These are phyloP conservation scores for Physeter macrocephalus DNA, from an alignment of 2,113 vertebrate species.

Conservation along the genomic window DNA sequence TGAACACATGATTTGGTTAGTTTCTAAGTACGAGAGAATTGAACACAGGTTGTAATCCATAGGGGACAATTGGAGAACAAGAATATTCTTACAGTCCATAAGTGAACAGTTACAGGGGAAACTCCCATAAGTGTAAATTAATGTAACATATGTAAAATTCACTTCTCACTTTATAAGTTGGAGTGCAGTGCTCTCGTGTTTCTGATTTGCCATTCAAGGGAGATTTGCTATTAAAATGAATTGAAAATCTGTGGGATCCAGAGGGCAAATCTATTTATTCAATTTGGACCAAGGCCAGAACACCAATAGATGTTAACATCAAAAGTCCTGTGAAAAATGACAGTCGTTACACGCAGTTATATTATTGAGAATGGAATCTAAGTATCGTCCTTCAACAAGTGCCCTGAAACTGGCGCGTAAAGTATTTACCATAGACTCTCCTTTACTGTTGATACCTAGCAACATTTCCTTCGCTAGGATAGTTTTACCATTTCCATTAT, in stretches of 20 bases:
- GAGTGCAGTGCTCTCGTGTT: constrained; percentile 24
- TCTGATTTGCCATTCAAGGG: constrained; percentile 31
- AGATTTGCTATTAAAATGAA: constrained; percentile 29
- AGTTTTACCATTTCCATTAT: constrained; percentile 55
- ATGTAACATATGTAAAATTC: not conserved
- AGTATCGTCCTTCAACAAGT: constrained; percentile 42
- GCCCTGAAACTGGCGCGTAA: not conserved
- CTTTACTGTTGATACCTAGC: constrained; percentile 43
- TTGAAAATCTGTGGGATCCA: constrained; percentile 37
- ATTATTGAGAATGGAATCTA: constrained; percentile 36
- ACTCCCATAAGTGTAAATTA: not conserved
- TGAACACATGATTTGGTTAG: not conserved
- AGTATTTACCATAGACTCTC: constrained; percentile 20
- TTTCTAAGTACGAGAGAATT: constrained; percentile 33
- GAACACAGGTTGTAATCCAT: not conserved
- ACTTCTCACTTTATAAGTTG: not conserved
- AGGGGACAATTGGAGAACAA: not conserved
- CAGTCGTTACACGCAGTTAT: constrained; percentile 31
- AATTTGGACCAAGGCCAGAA: constrained; percentile 46
- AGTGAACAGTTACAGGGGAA: not conserved
- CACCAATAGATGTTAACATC: constrained; percentile 42
- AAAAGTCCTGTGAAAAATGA: constrained; percentile 44
- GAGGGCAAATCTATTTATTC: constrained; percentile 31
- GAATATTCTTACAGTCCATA: not conserved
- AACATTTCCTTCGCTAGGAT: constrained; percentile 39